These are phyloP conservation scores for Schizothorax lantsangensis DNA, from an alignment of 2,797 vertebrate species.

Conservation along the genomic window DNA sequence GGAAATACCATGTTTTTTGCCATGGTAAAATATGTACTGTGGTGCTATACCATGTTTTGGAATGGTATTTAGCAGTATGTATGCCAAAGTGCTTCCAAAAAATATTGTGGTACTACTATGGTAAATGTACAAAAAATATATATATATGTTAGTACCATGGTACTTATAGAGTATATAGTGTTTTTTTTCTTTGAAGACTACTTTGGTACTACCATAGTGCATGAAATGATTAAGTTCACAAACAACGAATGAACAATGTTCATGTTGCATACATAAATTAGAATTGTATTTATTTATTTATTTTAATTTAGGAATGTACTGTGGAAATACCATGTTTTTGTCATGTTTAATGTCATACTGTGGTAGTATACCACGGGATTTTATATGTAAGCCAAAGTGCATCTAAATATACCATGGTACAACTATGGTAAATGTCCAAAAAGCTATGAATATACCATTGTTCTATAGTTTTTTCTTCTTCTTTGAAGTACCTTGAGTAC, in stretches of 20 bases:
- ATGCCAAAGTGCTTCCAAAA: background rate
- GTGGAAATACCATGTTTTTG: too few species aligned
- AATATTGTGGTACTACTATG: background rate
- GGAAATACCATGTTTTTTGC: background rate
- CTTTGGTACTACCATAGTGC: background rate
- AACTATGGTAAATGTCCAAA: background rate
- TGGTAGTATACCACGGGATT: background rate
- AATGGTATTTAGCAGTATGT: background rate
- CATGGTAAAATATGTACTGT: background rate
- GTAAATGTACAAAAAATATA: background rate
- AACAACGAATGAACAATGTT: background rate
- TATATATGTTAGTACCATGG: too few species aligned
- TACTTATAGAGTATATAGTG: too few species aligned
- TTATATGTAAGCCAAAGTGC: background rate
- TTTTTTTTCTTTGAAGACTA: too few species aligned
- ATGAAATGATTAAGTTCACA: background rate
- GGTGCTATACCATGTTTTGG: background rate
- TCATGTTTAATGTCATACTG: background rate
- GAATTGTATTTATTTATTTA: too few species aligned
- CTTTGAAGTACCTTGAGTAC: background rate
- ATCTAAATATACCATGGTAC: background rate
- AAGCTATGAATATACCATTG: background rate
- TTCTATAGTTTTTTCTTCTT: background rate
- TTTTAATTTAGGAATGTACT: too few species aligned
- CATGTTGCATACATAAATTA: background rate